Base-by-base conservation (phyloP, 2,888 invertebrate species). In the Dusona sp. region DNA sequence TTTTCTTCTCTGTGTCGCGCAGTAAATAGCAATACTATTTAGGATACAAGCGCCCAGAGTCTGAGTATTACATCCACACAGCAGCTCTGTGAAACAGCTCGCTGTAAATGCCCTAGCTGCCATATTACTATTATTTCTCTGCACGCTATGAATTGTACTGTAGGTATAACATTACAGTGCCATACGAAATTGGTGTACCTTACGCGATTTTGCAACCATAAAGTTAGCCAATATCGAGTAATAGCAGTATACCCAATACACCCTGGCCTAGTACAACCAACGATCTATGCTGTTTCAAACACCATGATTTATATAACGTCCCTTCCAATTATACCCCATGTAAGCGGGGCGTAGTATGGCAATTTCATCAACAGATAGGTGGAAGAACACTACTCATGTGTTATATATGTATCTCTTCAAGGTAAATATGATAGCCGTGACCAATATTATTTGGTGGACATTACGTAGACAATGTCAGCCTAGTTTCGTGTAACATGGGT, bases 121-220 rank as follows among this genome's bases (percentile, higher is more conserved):
- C 57, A 51, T 73, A 74, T 67, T 67, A 74, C 65, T 42, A 81
- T 73, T 33, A 61, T 74, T 68, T 74, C 73, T 54, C 65, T 54
- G 11, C 54, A 33, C 38, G 38, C 38, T 48, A 51, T 73, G 36
- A 16, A 84, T 64, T 51, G 77, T 67, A 54, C 13, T 64, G 67
- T 77, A 81, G 68, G 78, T 48, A 65, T 33, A 67, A 36, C 67
- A 29, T 51, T 86, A 61, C 83, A 77, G 67, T 67, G 36, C 75
- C 48, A 51, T 51, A 84, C 72, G 45, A 68, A 83, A 85, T 79
- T 68, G 61, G 74, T 79, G 79, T 51, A 86, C 81, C 83, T 68
- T 67, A 70, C 73, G 88, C 74, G 88, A 89, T 88, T 87, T 85
- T 79, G 77, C 82, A 82, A 82, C 88, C 86, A 77, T 89, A 90